A percentile compares a stretch with the other conserved stretches of the same genome.
These are phyloP conservation scores for Galeopterus variegatus DNA, from an alignment of 2,113 vertebrate genomes.

Conservation along the genomic window DNA sequence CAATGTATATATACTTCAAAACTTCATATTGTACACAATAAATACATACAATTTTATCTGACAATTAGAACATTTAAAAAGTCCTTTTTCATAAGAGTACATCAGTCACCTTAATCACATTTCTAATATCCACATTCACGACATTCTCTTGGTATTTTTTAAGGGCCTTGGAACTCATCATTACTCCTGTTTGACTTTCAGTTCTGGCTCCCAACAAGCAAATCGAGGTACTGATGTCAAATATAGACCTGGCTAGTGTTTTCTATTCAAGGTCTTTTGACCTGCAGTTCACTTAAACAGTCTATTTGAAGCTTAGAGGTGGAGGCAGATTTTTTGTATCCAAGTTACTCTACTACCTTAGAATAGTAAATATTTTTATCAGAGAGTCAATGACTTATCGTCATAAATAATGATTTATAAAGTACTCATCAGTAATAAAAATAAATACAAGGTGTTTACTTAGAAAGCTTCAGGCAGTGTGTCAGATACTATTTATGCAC, in stretches of 20 bases:
- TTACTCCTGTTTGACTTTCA: background rate
- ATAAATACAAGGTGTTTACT: background rate
- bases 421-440: background rate
- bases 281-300: background rate
- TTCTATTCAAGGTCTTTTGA: background rate
- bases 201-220: background rate
- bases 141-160: background rate
- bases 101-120: conserved; percentile 30
- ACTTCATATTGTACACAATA: background rate
- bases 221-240: background rate
- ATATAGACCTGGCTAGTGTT: background rate
- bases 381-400: background rate
- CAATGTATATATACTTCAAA: background rate
- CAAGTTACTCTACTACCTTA: background rate
- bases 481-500: background rate
- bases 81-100: conserved; percentile 67
- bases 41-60: background rate
- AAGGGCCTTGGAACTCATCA: background rate
- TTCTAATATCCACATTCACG: conserved; percentile 10
- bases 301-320: background rate
- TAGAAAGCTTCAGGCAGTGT: background rate
- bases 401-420: background rate
- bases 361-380: background rate
- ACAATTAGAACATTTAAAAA: background rate
- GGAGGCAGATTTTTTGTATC: background rate